These are phyloP conservation scores for Drymonia ruficornis DNA, from an alignment of 2,888 invertebrate genomes.

Conservation along the genomic window DNA sequence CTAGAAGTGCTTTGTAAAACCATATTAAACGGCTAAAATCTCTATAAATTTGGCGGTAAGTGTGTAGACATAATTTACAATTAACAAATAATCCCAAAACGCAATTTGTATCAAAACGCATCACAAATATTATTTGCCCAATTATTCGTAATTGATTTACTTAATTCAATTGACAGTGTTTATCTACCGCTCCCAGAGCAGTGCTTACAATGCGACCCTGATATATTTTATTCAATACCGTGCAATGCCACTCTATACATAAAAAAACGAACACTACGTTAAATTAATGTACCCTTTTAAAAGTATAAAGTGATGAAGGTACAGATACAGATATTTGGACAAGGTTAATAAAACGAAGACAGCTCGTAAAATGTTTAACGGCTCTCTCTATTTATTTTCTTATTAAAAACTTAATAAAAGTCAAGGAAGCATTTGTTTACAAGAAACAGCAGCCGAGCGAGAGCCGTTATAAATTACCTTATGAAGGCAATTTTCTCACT, in stretches of 20 bases:
- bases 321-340: no score
- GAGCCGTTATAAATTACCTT: constrained; percentile 52
- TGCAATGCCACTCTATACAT: not conserved
- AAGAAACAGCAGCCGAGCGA: constrained; percentile 25
- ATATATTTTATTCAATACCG: not conserved
- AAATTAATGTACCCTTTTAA: no score
- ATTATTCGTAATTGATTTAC: not conserved
- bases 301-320: no score
- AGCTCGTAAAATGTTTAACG: not conserved
- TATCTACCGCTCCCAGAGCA: not conserved
- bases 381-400: constrained; percentile 4
- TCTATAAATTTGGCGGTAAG: no score
- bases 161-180: constrained; percentile 1
- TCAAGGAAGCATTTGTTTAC: constrained; percentile 30
- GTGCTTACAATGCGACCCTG: not conserved
- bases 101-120: not conserved
- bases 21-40: no score
- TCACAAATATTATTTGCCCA: not conserved
- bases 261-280: no score
- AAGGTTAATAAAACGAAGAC: not conserved
- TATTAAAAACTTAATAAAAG: constrained; percentile 26
- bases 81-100: not conserved
- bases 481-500: constrained; percentile 52
- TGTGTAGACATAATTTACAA: not conserved
- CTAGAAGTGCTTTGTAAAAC: no score